Evolutionary conservation across 2,888 invertebrate species (phyloP).

Genomic region (Cryptocephalus moraei): DNA sequence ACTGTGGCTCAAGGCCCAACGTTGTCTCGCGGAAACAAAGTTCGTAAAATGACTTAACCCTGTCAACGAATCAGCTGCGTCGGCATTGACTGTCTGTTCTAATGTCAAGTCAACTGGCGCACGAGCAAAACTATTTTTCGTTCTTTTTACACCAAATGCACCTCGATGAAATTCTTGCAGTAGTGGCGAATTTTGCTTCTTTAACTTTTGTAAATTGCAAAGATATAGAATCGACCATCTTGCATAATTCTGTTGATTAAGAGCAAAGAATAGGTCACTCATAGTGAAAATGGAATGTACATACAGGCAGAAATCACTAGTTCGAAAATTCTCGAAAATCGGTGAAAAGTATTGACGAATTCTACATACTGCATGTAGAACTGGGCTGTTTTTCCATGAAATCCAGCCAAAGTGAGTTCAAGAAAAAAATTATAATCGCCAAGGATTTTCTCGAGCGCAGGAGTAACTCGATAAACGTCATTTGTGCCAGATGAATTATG

Average conservation of each 20-base stretch:
- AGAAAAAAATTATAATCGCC: too few relatives aligned
- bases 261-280: constrained; percentile 2
- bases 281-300: not conserved
- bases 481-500: too few relatives aligned
- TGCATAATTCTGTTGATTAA: constrained; percentile 4
- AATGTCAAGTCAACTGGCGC: constrained; percentile 8
- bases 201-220: too few relatives aligned
- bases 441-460: too few relatives aligned
- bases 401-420: constrained; percentile 1
- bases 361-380: constrained; percentile 4
- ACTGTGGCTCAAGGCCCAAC: constrained; percentile 7
- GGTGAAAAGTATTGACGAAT: constrained; percentile 2
- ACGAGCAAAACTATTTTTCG: not conserved
- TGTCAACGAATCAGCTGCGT: constrained; percentile 3
- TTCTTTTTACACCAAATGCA: not conserved
- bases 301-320: constrained; percentile 6
- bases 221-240: too few relatives aligned
- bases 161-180: too few relatives aligned
- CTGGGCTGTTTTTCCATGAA: constrained; percentile 4
- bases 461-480: too few relatives aligned
- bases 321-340: constrained; percentile 7
- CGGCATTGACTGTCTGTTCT: constrained; percentile 22
- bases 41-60: constrained; percentile 2
- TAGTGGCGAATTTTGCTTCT: too few relatives aligned
- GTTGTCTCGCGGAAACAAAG: constrained; percentile 4